phyloP scores from a whole-genome alignment of 2,113 vertebrate genomes.

The Corythaeola cristata region DNA sequence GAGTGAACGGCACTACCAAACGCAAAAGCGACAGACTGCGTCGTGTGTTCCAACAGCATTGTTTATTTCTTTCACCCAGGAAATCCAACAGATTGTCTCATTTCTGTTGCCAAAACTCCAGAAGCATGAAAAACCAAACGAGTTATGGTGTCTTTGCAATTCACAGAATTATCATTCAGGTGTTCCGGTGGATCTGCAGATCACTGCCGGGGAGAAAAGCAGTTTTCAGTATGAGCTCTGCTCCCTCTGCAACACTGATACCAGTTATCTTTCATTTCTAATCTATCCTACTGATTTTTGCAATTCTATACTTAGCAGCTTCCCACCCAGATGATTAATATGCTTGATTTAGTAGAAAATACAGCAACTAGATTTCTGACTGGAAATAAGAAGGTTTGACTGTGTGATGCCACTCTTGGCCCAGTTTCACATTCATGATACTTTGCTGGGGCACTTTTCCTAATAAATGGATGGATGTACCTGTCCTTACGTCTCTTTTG shows the following conservation, averaged over 20 bases:
- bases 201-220: background rate
- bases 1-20: background rate
- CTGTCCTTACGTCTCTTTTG: background rate
- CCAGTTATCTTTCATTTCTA: background rate
- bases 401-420: background rate
- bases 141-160: background rate
- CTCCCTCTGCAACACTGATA: background rate
- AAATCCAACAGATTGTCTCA: constrained; percentile 18
- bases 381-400: background rate
- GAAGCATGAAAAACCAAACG: background rate
- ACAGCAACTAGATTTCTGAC: background rate
- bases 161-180: background rate
- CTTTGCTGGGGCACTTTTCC: background rate
- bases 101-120: constrained; percentile 5
- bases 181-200: background rate
- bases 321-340: background rate
- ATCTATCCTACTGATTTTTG: background rate
- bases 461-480: background rate
- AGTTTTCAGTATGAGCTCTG: background rate
- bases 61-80: background rate
- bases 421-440: background rate
- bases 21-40: background rate
- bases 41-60: background rate
- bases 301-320: constrained; percentile 2
- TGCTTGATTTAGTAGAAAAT: background rate